Evolutionary conservation across 2,113 vertebrate genomes (phyloP).

Genomic region (Tichodroma muraria): DNA sequence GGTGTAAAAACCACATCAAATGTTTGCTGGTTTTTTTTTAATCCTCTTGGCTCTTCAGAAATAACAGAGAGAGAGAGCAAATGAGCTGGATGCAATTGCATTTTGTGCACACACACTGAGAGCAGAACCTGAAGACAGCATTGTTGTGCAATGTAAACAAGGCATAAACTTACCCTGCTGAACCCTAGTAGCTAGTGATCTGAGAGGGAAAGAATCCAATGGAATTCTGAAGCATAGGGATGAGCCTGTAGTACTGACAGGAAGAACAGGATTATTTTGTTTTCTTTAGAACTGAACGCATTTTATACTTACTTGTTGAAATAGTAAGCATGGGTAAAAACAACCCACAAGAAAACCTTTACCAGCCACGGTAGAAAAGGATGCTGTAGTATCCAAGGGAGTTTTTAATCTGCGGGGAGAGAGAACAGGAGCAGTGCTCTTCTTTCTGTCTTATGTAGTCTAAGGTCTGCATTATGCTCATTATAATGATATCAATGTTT

Average conservation of each 20-base stretch:
- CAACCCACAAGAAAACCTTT: background rate
- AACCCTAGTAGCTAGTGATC: background rate
- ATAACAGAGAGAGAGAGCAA: background rate
- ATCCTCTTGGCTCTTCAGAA: slow-evolving; percentile 42
- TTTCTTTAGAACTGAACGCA: background rate
- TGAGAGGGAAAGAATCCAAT: slow-evolving; percentile 24
- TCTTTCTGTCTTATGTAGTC: background rate
- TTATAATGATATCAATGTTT: background rate
- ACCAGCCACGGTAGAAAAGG: background rate
- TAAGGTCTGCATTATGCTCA: background rate
- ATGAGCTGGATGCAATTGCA: background rate
- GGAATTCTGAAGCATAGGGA: background rate
- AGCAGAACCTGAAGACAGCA: background rate
- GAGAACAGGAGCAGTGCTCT: background rate
- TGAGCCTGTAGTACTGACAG: background rate
- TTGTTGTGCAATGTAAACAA: slow-evolving; percentile 1
- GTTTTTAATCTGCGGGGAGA: background rate
- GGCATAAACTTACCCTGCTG: background rate
- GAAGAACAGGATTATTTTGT: slow-evolving; percentile 4
- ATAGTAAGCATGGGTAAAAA: background rate
- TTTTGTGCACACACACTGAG: background rate
- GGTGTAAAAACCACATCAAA: slow-evolving; percentile 10
- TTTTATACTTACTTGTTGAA: background rate
- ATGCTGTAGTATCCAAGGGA: background rate
- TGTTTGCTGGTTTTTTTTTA: background rate